These are phyloP conservation scores for Girardia tigrina DNA, from an alignment of 2,888 invertebrate genomes.

Conservation along the genomic window DNA sequence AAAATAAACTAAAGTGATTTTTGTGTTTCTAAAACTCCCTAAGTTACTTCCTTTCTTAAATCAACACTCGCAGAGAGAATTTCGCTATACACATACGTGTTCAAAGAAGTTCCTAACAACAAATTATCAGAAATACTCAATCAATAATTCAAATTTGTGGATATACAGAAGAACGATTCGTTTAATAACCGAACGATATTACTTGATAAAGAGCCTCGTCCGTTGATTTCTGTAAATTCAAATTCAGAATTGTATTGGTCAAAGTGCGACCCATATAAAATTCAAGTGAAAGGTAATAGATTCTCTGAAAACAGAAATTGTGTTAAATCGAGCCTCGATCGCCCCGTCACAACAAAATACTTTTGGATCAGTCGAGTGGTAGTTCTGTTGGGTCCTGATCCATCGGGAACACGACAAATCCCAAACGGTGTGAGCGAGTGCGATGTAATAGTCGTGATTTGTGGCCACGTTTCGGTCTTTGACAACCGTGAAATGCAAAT, in stretches of 20 bases:
- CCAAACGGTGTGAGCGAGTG: slow-evolving; percentile 87
- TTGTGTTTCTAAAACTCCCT: too few relatives aligned
- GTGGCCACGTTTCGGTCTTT: slow-evolving; percentile 99
- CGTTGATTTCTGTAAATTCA: slow-evolving; percentile 78
- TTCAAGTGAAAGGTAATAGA: slow-evolving; percentile 94
- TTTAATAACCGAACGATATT: too few relatives aligned
- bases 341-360: too few relatives aligned
- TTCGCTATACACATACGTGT: too few relatives aligned
- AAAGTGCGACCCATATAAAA: slow-evolving; percentile 99
- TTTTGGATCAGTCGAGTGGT: slow-evolving; percentile 98
- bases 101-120: too few relatives aligned
- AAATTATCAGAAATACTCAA: too few relatives aligned
- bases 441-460: slow-evolving; percentile 87
- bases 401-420: slow-evolving; percentile 94
- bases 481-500: slow-evolving; percentile 92
- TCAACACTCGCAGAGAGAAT: too few relatives aligned
- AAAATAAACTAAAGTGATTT: too few relatives aligned
- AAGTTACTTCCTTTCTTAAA: too few relatives aligned
- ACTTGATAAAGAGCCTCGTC: slow-evolving; percentile 55
- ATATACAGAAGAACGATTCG: too few relatives aligned
- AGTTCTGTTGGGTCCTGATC: slow-evolving; percentile 97
- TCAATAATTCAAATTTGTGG: too few relatives aligned
- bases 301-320: slow-evolving; percentile 66
- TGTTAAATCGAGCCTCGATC: too few relatives aligned
- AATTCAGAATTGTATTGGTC: slow-evolving; percentile 96